Conservation (phyloP, 2,797 vertebrate species). For the Eulemur rubriventer region DNA sequence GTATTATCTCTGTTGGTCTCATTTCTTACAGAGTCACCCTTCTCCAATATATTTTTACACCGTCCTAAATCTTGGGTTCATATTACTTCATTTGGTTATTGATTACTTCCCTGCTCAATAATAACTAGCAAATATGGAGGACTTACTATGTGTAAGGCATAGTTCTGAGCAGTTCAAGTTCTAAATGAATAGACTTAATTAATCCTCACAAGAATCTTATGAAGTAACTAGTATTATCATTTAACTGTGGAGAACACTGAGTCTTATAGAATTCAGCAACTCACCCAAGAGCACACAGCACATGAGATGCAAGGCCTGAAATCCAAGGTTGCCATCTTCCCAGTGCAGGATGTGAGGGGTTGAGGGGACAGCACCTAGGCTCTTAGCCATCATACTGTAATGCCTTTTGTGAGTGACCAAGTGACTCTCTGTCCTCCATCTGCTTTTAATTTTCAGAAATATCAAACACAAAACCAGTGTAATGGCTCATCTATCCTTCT, state of each 20-base stretch:
- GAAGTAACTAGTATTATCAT: not conserved
- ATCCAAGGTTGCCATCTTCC: not conserved
- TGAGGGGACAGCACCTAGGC: not conserved
- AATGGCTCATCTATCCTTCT: not conserved
- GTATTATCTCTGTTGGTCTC: not conserved
- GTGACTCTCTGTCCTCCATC: not conserved
- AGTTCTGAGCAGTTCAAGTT: not conserved
- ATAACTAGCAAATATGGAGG: not conserved
- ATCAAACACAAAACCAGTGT: not conserved
- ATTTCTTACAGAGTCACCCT: not conserved
- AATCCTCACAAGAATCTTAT: not conserved
- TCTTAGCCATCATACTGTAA: not conserved
- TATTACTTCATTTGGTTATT: not conserved
- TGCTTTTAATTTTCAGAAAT: conserved; percentile 14
- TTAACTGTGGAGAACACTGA: not conserved
- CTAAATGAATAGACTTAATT: not conserved
- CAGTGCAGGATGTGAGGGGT: not conserved
- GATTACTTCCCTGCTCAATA: not conserved
- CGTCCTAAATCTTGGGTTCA: not conserved
- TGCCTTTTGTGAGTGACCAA: not conserved
- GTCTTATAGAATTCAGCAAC: not conserved
- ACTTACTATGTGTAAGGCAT: not conserved
- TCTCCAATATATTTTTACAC: not conserved
- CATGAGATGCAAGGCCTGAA: not conserved
- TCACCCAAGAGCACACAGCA: not conserved